Evolutionary conservation across 2,888 invertebrate species (phyloP), one percentile per base, ranked within the genome.

Genomic region (Drosophila greeni): DNA sequence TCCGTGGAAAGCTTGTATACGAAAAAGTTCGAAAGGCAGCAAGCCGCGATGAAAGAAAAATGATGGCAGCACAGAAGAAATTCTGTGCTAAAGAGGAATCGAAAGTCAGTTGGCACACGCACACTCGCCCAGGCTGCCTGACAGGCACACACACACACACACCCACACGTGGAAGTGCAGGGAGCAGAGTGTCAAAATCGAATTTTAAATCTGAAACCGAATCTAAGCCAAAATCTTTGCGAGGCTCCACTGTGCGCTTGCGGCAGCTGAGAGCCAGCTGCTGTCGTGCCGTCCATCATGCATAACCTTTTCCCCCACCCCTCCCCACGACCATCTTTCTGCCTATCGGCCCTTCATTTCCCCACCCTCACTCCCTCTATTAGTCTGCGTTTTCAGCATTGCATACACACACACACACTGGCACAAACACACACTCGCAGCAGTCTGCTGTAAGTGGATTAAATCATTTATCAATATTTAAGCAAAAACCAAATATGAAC

Each of bases 401-500:
- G 66, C 69, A 67, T 67, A 67, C 49, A 67, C 69, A 66, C 47
- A 53, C 31, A 43, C 37, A 54, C 24, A 53, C 26, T 37, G 33
- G 49, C 24, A 36, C 36, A 36, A 43, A 34, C 37, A 29, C 33
- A 34, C 16, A 20, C 14, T 47, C 29, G 31, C 45, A 47, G 34
- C 26, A 36, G 51, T 45, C 45, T 65, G 66, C 45, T 64, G 67
- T 39, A 52, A 43, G 20, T 52, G 33, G 53, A 33, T 47, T 65
- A 53, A 48, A 67, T 59, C 40, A 69, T 59, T 67, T 67, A 68
- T 66, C 69, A 66, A 66, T 66, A 66, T 66, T 67, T 68, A 47
- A 59, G 64, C 64, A 53, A 40, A 58, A 59, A 36, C 69, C 42
- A 52, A 57, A 51, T 48, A 26, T 53, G 29, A 20, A 53, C 34